These are phyloP conservation scores for Charina bottae DNA, from an alignment of 2,113 vertebrate species.

Conservation along the genomic window DNA sequence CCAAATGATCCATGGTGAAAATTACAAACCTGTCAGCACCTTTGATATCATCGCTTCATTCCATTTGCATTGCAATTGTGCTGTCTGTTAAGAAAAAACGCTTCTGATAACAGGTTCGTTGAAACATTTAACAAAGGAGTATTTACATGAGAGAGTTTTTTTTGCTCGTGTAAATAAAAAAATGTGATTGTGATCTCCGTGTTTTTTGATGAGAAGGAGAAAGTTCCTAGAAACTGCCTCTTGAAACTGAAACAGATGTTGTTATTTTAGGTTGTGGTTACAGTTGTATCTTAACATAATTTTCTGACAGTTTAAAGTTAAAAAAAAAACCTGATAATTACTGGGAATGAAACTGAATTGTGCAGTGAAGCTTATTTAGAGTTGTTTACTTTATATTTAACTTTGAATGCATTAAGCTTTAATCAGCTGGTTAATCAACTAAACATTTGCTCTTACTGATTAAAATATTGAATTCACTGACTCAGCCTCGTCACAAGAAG, in stretches of 20 bases:
- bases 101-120: conserved; percentile 53
- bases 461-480: not conserved
- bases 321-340: conserved; percentile 54
- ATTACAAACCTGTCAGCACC: conserved; percentile 46
- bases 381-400: conserved; percentile 39
- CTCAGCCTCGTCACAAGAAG: not conserved
- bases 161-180: conserved; percentile 55
- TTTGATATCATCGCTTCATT: conserved; percentile 31
- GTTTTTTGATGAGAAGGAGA: conserved; percentile 62
- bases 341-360: conserved; percentile 56
- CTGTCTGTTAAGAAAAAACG: conserved; percentile 20
- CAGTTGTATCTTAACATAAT: conserved; percentile 44
- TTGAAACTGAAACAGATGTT: conserved; percentile 50
- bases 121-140: conserved; percentile 49
- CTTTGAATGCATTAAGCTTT: not conserved
- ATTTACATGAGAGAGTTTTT: conserved; percentile 37
- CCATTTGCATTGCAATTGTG: conserved; percentile 26
- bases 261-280: conserved; percentile 48
- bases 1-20: conserved; percentile 56
- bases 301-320: conserved; percentile 58
- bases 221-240: conserved; percentile 49
- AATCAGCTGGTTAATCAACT: not conserved
- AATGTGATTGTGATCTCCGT: conserved; percentile 55
- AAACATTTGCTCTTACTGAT: not conserved
- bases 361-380: conserved; percentile 41